Percentiles rank a stretch among this genome's conserved stretches.
Evolutionary conservation across 2,113 vertebrate species (phyloP).

Genomic region (Monopterus albus): DNA sequence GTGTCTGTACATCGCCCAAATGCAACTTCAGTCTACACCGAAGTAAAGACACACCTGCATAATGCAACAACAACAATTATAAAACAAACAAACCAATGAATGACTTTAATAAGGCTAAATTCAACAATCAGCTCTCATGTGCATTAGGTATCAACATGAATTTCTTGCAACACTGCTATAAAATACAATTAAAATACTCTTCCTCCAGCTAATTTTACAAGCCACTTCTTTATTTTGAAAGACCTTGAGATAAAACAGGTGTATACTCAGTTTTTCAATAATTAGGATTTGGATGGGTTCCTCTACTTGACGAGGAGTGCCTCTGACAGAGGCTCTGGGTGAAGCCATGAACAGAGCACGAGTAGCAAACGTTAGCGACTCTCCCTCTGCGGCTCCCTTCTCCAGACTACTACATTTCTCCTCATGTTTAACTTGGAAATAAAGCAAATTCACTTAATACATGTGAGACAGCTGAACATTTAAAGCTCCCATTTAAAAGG

Average conservation of each 20-base stretch:
- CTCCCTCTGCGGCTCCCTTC: constrained; percentile 64
- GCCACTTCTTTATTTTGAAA: constrained; percentile 4
- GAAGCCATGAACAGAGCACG: constrained; percentile 72
- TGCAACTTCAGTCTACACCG: constrained; percentile 11
- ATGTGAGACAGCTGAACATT: constrained; percentile 81
- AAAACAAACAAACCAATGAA: not conserved
- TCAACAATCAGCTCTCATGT: constrained; percentile 23
- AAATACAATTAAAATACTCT: constrained; percentile 24
- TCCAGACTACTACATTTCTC: constrained; percentile 79
- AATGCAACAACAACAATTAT: not conserved
- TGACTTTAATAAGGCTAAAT: too few relatives aligned
- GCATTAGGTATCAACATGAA: constrained; percentile 25
- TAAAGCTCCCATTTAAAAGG: constrained; percentile 81
- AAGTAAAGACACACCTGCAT: constrained; percentile 21
- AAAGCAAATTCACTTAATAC: constrained; percentile 78
- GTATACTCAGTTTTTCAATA: constrained; percentile 46
- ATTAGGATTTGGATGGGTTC: constrained; percentile 63
- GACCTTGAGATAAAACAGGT: constrained; percentile 59
- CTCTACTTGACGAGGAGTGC: constrained; percentile 57
- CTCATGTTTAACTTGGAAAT: constrained; percentile 78
- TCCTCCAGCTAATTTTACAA: constrained; percentile 20
- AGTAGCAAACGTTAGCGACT: constrained; percentile 59
- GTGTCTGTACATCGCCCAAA: constrained; percentile 24
- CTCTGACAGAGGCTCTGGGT: constrained; percentile 72
- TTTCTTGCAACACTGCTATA: constrained; percentile 5